These are phyloP conservation scores for Temnothorax curvispinosus DNA, from an alignment of 1,140 invertebrate genomes.

Conservation along the genomic window DNA sequence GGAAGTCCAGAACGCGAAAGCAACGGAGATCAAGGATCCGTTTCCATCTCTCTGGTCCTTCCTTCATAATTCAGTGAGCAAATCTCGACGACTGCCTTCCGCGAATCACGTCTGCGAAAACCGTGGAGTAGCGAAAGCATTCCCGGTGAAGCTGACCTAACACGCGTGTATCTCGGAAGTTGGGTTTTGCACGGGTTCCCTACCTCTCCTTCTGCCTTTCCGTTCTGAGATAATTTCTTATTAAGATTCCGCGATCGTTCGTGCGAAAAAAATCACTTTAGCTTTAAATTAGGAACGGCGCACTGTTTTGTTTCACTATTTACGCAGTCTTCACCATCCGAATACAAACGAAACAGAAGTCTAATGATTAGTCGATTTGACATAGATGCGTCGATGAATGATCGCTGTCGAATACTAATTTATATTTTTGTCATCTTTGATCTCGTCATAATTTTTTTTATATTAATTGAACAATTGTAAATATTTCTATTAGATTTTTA, in stretches of 20 bases:
- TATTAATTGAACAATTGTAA: no score
- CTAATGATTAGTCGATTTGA: not conserved
- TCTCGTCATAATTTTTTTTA: no score
- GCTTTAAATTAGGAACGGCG: not conserved
- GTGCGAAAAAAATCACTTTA: slow-evolving; percentile 71
- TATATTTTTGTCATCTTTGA: no score
- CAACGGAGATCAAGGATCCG: slow-evolving; percentile 32
- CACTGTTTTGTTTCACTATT: not conserved
- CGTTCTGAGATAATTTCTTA: slow-evolving; percentile 80
- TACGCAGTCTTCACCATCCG: not conserved
- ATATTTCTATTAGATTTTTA: no score
- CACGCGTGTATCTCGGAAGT: slow-evolving; percentile 79
- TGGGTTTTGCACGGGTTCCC: slow-evolving; percentile 54
- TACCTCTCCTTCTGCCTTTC: slow-evolving; percentile 50
- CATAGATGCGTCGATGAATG: no score
- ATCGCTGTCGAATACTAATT: no score
- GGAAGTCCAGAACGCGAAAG: slow-evolving; percentile 19
- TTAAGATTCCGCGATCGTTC: slow-evolving; percentile 82
- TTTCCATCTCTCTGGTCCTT: slow-evolving; percentile 60
- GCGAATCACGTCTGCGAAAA: slow-evolving; percentile 76
- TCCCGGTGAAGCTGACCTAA: slow-evolving; percentile 68
- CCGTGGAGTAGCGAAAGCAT: slow-evolving; percentile 55
- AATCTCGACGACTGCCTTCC: slow-evolving; percentile 82
- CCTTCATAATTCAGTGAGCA: slow-evolving; percentile 79
- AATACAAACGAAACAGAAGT: not conserved